A percentile compares a stretch with the other conserved stretches of the same genome.
These are phyloP conservation scores for Xenops minutus DNA, from an alignment of 2,797 vertebrate genomes.

Conservation along the genomic window DNA sequence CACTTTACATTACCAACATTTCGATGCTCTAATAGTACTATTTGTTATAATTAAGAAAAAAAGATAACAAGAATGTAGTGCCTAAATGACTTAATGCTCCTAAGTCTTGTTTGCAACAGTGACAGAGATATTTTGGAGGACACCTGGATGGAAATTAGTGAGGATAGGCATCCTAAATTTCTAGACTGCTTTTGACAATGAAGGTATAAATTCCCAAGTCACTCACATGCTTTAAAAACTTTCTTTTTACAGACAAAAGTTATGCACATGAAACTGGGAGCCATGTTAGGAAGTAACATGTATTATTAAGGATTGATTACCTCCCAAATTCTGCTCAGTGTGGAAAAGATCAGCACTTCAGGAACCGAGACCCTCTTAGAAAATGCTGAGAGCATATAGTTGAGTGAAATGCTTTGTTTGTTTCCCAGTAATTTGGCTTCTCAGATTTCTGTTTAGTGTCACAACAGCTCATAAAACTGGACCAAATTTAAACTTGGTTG, in stretches of 20 bases:
- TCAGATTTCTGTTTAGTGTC: background rate
- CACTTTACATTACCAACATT: slow-evolving; percentile 21
- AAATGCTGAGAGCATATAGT: background rate
- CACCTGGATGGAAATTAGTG: background rate
- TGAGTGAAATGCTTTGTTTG: background rate
- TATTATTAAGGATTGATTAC: background rate
- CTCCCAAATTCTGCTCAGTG: background rate
- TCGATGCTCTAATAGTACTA: slow-evolving; percentile 43
- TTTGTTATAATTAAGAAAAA: slow-evolving; percentile 40
- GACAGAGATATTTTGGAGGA: background rate
- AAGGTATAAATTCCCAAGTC: background rate
- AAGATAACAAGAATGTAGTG: slow-evolving; percentile 31
- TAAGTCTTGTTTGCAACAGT: slow-evolving; percentile 20
- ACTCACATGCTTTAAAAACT: background rate
- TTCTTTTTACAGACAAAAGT: background rate
- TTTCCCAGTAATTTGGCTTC: background rate
- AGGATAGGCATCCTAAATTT: background rate
- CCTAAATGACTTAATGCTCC: slow-evolving; percentile 42
- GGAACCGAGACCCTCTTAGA: background rate
- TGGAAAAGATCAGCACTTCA: background rate
- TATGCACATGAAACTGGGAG: background rate
- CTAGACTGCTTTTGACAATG: background rate
- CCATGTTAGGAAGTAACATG: background rate
- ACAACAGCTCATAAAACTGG: background rate
- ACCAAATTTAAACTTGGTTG: background rate